Percentiles rank a stretch among this genome's conserved stretches.
Conservation (phyloP, 2,888 invertebrate species). For the Pollenia griseotomentosa region DNA sequence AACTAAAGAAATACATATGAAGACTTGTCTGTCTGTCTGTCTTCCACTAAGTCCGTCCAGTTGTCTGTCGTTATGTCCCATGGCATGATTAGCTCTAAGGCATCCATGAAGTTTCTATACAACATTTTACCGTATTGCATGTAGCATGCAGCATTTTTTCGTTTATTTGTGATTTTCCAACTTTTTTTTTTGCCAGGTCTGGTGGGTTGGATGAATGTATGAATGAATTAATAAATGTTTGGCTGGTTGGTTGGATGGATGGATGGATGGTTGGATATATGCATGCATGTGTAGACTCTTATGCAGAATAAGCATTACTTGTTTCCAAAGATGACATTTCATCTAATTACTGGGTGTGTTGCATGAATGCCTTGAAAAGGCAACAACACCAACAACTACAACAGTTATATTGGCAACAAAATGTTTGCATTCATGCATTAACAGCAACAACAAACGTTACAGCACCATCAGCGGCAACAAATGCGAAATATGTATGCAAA, state of each 20-base stretch:
- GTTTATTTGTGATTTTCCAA: conserved; percentile 6
- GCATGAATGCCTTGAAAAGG: conserved; percentile 75
- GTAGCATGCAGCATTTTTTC: conserved; percentile 54
- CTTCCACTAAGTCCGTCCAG: not conserved
- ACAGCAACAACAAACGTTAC: conserved; percentile 32
- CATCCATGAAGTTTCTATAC: conserved; percentile 71
- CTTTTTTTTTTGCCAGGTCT: conserved; percentile 39
- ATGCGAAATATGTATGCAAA: conserved; percentile 53
- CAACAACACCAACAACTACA: conserved; percentile 45
- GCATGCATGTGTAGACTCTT: conserved; percentile 46
- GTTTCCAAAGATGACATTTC: conserved; percentile 76
- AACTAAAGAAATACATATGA: conserved; percentile 46
- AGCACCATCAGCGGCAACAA: conserved; percentile 33
- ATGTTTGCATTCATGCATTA: conserved; percentile 67
- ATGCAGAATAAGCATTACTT: conserved; percentile 70
- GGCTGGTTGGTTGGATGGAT: conserved; percentile 48
- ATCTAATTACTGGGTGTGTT: conserved; percentile 77
- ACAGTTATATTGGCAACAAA: conserved; percentile 52
- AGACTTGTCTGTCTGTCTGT: conserved; percentile 49
- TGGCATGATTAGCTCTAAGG: conserved; percentile 73
- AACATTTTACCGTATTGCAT: conserved; percentile 54
- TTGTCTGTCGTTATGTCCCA: conserved; percentile 63
- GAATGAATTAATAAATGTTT: conserved; percentile 23
- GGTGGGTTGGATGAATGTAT: conserved; percentile 51
- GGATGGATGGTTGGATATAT: conserved; percentile 38